phyloP scores from a whole-genome alignment of 2,113 vertebrate species.

The Piprites chloris region DNA sequence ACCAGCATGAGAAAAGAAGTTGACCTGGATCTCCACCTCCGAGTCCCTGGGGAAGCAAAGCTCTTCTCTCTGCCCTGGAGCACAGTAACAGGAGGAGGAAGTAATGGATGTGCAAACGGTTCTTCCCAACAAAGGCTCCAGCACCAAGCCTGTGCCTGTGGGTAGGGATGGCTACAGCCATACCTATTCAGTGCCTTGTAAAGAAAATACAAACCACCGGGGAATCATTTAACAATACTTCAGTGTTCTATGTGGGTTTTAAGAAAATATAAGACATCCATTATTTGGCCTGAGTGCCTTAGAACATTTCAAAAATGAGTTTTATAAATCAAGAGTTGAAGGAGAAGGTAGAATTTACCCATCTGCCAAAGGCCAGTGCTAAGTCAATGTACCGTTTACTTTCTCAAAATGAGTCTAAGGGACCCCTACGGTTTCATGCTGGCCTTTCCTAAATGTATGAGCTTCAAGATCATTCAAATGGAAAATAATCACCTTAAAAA shows the following conservation, averaged over 20 bases:
- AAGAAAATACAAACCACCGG: not conserved
- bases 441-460: not conserved
- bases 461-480: not conserved
- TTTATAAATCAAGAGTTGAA: not conserved
- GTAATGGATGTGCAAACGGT: not conserved
- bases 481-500: slow-evolving; percentile 15
- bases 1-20: not conserved
- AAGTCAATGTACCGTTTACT: not conserved
- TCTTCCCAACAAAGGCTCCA: not conserved
- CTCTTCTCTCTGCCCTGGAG: not conserved
- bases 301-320: not conserved
- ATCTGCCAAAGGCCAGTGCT: not conserved
- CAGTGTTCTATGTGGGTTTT: not conserved
- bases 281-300: not conserved
- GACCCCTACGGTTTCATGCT: not conserved
- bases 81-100: not conserved
- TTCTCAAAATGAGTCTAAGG: not conserved
- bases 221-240: not conserved
- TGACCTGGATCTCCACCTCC: not conserved
- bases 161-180: not conserved
- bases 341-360: not conserved
- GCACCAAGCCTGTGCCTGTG: fast-evolving
- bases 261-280: not conserved
- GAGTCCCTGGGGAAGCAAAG: fast-evolving
- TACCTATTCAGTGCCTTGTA: not conserved